A percentile compares a stretch with the other conserved stretches of the same genome.
Evolutionary conservation across 2,797 vertebrate species (phyloP).

Genomic region (Melanotaenia maccullochi): DNA sequence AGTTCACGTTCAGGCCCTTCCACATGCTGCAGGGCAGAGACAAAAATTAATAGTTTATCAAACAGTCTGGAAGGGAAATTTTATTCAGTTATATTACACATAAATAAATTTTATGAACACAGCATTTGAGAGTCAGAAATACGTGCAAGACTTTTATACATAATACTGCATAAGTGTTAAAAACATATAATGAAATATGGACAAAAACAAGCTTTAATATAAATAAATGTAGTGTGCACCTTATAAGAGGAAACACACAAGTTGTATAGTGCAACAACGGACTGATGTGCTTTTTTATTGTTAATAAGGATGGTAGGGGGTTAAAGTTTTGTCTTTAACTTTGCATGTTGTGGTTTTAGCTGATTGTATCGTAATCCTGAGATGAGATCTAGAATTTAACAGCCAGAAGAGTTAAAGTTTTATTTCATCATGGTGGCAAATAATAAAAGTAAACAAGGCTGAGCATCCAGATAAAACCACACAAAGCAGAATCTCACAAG

Average conservation of each 20-base stretch:
- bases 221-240: neutral
- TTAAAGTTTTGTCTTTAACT: neutral
- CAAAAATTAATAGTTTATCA: constrained; percentile 11
- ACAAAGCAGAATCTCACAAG: constrained; percentile 16
- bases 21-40: constrained; percentile 88
- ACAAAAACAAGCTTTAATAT: neutral
- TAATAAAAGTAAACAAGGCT: constrained; percentile 39
- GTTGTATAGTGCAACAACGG: too few species aligned
- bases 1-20: constrained; percentile 97
- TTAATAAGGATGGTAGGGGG: too few species aligned
- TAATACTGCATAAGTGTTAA: too few species aligned
- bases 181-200: too few species aligned
- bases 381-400: constrained; percentile 17
- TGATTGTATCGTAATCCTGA: constrained; percentile 15
- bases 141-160: too few species aligned
- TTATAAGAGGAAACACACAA: too few species aligned
- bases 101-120: too few species aligned
- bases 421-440: constrained; percentile 45
- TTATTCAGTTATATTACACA: too few species aligned
- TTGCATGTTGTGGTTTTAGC: neutral
- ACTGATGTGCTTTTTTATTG: too few species aligned
- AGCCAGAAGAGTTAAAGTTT: constrained; percentile 13
- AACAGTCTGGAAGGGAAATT: too few species aligned
- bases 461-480: constrained; percentile 51
- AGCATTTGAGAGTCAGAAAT: too few species aligned